Evolutionary conservation across 2,888 invertebrate species (phyloP).

Genomic region (Blastobasis lacticolella): DNA sequence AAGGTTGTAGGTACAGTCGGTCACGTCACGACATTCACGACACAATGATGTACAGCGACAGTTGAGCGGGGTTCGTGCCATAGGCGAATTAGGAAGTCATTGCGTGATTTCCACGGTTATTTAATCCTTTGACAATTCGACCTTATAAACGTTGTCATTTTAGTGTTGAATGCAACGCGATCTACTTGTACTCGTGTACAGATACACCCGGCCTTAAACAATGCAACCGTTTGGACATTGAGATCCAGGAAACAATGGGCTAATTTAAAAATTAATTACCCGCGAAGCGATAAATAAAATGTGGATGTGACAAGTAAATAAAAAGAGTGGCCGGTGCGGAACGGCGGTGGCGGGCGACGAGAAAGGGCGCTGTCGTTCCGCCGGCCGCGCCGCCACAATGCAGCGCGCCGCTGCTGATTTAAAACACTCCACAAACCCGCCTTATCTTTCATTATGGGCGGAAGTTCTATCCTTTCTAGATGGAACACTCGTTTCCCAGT

Average conservation of each 20-base stretch:
- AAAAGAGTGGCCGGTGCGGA: constrained; percentile 51
- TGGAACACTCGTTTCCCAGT: constrained; percentile 15
- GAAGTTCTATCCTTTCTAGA: constrained; percentile 39
- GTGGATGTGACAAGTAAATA: constrained; percentile 57
- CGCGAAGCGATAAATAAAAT: constrained; percentile 60
- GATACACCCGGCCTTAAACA: constrained; percentile 5
- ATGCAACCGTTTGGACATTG: constrained; percentile 14
- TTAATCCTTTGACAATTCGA: constrained; percentile 30
- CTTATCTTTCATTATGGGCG: constrained; percentile 55
- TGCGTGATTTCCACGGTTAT: constrained; percentile 53
- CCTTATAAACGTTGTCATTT: constrained; percentile 24
- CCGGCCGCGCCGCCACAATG: constrained; percentile 49
- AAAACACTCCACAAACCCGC: constrained; percentile 53
- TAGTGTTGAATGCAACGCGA: constrained; percentile 2
- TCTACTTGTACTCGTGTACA: constrained; percentile 1
- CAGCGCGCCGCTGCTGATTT: constrained; percentile 34
- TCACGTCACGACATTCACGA: constrained; percentile 26
- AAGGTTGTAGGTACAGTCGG: constrained; percentile 16
- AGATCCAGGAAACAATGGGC: constrained; percentile 36
- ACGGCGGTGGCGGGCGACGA: constrained; percentile 27
- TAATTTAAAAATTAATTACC: constrained; percentile 60
- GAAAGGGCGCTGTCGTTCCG: constrained; percentile 56
- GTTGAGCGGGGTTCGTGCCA: constrained; percentile 36
- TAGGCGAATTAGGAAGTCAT: constrained; percentile 38
- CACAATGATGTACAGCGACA: constrained; percentile 12